These are phyloP conservation scores for Emydura subglobosa DNA, from an alignment of 2,113 vertebrate genomes.

Conservation along the genomic window DNA sequence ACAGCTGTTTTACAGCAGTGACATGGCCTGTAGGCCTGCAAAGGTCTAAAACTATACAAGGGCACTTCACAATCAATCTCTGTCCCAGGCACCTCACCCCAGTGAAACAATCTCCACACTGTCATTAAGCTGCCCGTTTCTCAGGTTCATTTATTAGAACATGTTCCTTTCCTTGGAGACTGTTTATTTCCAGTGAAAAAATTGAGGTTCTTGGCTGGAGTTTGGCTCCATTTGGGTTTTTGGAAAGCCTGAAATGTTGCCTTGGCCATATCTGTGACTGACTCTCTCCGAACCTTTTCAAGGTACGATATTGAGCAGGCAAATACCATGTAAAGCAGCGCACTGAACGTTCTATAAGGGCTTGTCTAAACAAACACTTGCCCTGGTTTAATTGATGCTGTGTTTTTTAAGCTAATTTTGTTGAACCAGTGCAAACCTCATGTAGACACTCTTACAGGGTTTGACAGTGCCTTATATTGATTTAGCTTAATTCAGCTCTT, in stretches of 20 bases:
- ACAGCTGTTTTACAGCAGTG: background rate
- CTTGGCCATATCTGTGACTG: background rate
- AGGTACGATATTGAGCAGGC: background rate
- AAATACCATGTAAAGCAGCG: background rate
- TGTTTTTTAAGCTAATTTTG: background rate
- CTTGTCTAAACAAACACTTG: background rate
- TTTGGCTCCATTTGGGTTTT: background rate
- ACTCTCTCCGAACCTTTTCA: background rate
- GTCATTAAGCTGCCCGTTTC: background rate
- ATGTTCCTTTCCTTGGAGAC: background rate
- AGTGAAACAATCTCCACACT: background rate
- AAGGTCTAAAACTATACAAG: background rate
- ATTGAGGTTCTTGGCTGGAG: background rate
- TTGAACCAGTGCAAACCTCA: background rate
- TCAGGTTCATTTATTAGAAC: background rate
- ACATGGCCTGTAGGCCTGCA: rapidly evolving
- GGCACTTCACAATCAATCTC: background rate
- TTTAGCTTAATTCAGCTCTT: background rate
- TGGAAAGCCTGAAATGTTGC: background rate
- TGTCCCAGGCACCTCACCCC: background rate
- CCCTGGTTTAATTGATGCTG: background rate
- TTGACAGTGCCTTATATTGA: background rate
- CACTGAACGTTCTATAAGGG: background rate
- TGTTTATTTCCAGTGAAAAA: background rate
- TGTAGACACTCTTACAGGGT: background rate